Evolutionary conservation across 2,113 vertebrate genomes (phyloP).

Genomic region (Oostethus manadensis): DNA sequence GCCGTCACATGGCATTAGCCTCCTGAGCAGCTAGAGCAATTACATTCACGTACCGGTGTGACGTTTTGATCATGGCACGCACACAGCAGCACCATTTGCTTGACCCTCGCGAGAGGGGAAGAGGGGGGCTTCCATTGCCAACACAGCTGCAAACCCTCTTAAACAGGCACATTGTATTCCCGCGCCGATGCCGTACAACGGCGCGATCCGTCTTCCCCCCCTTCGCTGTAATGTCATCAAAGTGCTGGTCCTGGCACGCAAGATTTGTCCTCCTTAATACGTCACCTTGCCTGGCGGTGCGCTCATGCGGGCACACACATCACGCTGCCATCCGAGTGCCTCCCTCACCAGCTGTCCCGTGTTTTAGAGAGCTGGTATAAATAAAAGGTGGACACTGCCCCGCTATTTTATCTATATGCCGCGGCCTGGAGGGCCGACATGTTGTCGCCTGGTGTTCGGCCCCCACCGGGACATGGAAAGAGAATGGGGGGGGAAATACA

Average conservation of each 20-base stretch:
- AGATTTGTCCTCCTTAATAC: slow-evolving; percentile 46
- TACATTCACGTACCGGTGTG: slow-evolving; percentile 30
- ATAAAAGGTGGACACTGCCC: slow-evolving; percentile 54
- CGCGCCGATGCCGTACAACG: slow-evolving; percentile 22
- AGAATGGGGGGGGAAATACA: background rate
- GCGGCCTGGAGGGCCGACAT: slow-evolving; percentile 19
- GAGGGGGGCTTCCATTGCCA: slow-evolving; percentile 15
- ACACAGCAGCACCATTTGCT: slow-evolving; percentile 25
- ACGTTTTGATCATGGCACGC: slow-evolving; percentile 50
- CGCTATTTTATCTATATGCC: slow-evolving; percentile 21
- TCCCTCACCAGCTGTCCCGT: slow-evolving; percentile 59
- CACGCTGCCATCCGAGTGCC: slow-evolving; percentile 37
- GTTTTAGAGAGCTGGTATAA: slow-evolving; percentile 43
- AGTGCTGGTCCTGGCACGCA: slow-evolving; percentile 21
- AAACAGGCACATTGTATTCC: slow-evolving; percentile 27
- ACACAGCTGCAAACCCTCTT: slow-evolving; percentile 26
- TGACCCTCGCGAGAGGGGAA: slow-evolving; percentile 32
- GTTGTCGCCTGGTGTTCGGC: slow-evolving; percentile 26
- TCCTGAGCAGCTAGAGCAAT: slow-evolving; percentile 7
- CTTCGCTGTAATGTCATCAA: slow-evolving; percentile 31
- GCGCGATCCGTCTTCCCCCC: slow-evolving; percentile 36
- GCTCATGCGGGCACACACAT: slow-evolving; percentile 23
- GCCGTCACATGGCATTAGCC: slow-evolving; percentile 39
- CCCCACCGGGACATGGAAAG: background rate
- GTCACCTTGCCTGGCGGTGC: slow-evolving; percentile 26